Conservation (phyloP, 2,113 vertebrate species). For the Cyrtonyx montezumae region DNA sequence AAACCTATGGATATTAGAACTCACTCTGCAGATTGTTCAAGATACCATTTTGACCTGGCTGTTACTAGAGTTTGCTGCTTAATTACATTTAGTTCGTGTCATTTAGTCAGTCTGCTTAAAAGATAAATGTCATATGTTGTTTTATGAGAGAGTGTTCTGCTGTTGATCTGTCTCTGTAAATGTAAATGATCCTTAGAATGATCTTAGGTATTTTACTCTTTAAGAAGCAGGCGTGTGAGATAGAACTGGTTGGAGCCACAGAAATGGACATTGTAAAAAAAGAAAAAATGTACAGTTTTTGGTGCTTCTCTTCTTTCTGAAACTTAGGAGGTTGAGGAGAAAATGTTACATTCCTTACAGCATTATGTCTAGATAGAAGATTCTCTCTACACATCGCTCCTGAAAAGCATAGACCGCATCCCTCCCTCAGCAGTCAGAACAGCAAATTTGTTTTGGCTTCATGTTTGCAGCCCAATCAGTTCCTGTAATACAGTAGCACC, state of each 20-base stretch:
- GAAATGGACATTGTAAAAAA: not conserved
- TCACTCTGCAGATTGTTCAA: not conserved
- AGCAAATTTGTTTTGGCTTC: not conserved
- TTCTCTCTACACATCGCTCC: not conserved
- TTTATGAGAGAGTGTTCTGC: not conserved
- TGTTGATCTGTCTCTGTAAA: not conserved
- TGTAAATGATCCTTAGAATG: not conserved
- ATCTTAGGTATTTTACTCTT: not conserved
- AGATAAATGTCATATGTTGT: conserved; percentile 30
- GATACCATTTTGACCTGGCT: not conserved
- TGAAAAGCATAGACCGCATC: not conserved
- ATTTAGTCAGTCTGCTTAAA: conserved; percentile 20
- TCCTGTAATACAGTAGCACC: not conserved
- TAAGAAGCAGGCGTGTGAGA: not conserved
- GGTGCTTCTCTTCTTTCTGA: not conserved
- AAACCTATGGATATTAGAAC: not conserved
- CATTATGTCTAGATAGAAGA: not conserved
- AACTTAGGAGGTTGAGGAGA: not conserved
- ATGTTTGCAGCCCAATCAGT: not conserved
- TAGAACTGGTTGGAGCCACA: not conserved
- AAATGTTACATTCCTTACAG: not conserved
- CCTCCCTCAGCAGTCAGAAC: not conserved
- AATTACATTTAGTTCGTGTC: conserved; percentile 26
- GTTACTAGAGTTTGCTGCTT: conserved; percentile 18
- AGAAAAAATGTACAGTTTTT: not conserved